Evolutionary conservation across 92 coral and sea anemone genomes (phyloP), one percentile per base, ranked within the genome.

Genomic region (Actinostola sp.): DNA sequence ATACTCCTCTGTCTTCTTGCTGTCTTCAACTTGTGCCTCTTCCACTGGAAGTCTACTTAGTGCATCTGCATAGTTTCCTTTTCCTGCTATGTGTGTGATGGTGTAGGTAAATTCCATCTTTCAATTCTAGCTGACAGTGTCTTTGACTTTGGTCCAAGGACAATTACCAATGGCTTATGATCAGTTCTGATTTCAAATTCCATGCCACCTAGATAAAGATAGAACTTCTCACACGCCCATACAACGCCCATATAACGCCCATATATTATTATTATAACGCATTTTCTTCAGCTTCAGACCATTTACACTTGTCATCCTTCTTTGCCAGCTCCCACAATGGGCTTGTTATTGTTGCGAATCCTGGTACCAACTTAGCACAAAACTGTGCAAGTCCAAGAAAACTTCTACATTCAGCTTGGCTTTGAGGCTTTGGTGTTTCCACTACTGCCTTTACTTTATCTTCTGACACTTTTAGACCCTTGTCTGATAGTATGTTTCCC

Each of bases 161-260:
- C 82, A 1, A 43, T 73, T 46, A 68, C 30, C 48, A 76, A 23
- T 19, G 88, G 75, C 41, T 71, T 76, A 74, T 70, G 83, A 35
- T 77, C 88, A 4, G 87, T 86, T 42, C 84, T 31, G 23, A 86
- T 32, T 51, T 85, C 82, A 43, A 78, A 84, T 13, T 52, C 54
- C 0, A 44, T 52, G 30, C 84, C 84, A 45, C 32, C 71, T 11
- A 84, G 28, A 59, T 71, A 78, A 8, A 78, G 75, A 81, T 48
- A 78, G 71, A 86, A 73, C 73, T 82, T 89, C 32, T 76, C 77
- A 54, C 95, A 77, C 12, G 80, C 76, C 84, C 78, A 81, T 64
- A 75, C 71, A 1, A 72, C 88, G 81, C 86, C n/a, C 43, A 58
- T 4, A 86, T 77, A 12, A 77, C 55, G 38, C 61, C 8, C 42